phyloP scores from a whole-genome alignment of 2,113 vertebrate genomes.

The Madoqua kirkii region DNA sequence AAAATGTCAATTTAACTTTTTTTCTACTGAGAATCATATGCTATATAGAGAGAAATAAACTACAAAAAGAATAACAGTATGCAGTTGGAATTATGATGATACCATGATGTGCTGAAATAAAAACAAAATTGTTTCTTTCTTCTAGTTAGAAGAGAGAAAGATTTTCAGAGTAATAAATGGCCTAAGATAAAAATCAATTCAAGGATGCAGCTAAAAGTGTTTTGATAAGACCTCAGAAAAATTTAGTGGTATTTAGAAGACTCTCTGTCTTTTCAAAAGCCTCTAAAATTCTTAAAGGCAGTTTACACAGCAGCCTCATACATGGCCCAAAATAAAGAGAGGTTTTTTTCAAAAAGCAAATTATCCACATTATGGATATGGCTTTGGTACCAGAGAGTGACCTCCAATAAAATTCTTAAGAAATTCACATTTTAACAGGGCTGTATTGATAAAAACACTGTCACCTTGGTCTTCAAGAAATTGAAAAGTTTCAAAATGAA shows the following conservation, averaged over 20 bases:
- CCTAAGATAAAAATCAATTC: not conserved
- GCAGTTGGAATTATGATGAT: not conserved
- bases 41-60: not conserved
- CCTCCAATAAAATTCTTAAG: not conserved
- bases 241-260: not conserved
- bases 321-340: not conserved
- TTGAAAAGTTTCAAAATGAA: not conserved
- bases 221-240: not conserved
- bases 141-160: not conserved
- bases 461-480: not conserved
- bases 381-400: not conserved
- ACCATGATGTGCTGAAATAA: not conserved
- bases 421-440: not conserved
- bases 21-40: not conserved
- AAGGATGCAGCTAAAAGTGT: not conserved
- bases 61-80: not conserved
- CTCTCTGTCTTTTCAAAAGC: not conserved
- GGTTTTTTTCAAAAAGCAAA: not conserved
- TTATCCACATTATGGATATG: not conserved
- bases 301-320: not conserved
- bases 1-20: not conserved
- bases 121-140: not conserved
- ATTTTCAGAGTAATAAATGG: slow-evolving; percentile 6
- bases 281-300: not conserved
- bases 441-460: not conserved